phyloP scores from a whole-genome alignment of 2,888 invertebrate genomes.

The Urechis unicinctus region DNA sequence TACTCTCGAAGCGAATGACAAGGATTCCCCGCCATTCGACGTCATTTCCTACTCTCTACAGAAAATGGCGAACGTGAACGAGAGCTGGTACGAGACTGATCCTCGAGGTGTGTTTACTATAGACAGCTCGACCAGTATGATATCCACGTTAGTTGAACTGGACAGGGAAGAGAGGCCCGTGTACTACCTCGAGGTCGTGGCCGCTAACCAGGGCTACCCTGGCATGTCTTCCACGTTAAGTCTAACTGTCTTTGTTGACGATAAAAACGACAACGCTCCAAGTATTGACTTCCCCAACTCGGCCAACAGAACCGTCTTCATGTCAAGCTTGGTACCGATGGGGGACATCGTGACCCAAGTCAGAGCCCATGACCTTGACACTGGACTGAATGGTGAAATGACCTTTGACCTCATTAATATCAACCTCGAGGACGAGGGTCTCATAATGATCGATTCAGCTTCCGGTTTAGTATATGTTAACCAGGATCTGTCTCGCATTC shows the following conservation, averaged over 20 bases:
- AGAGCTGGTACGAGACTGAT: constrained; percentile 1
- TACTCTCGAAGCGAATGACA: constrained; percentile 11
- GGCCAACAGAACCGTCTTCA: background rate
- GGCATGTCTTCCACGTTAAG: constrained; percentile 4
- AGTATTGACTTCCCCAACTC: constrained; percentile 13
- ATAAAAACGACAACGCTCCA: constrained; percentile 18
- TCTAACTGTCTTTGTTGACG: constrained; percentile 15
- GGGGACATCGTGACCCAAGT: background rate
- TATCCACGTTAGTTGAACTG: constrained; percentile 6
- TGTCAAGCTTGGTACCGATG: background rate
- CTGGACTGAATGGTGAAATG: background rate
- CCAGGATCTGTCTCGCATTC: background rate
- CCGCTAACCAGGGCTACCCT: constrained; percentile 8
- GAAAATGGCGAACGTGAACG: background rate
- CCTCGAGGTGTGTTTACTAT: constrained; percentile 3
- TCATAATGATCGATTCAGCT: background rate
- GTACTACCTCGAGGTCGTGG: constrained; percentile 13
- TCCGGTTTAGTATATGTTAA: background rate
- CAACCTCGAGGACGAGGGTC: background rate
- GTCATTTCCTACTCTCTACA: constrained; percentile 10
- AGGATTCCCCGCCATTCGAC: constrained; percentile 12
- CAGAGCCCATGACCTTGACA: background rate
- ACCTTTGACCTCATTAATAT: background rate
- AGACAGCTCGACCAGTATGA: constrained; percentile 3
- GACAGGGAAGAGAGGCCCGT: constrained; percentile 14